A percentile compares a stretch with the other conserved stretches of the same genome.
Evolutionary conservation across 2,113 vertebrate genomes (phyloP).

Genomic region (Seriola dumerili): DNA sequence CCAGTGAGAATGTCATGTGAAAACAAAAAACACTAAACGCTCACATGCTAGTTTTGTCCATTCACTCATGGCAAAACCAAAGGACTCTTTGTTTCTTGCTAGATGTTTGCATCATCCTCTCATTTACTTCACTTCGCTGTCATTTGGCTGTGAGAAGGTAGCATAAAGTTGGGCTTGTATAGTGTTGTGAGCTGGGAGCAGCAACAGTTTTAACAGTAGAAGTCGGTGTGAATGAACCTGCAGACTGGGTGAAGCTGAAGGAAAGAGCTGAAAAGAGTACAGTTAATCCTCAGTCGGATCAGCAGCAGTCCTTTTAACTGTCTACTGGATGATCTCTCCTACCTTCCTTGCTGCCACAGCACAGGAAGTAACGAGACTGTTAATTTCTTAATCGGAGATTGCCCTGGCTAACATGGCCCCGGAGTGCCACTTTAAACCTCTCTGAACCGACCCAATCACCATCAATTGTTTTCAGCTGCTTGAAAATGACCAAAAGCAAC

Average conservation of each 20-base stretch:
- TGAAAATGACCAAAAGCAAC: constrained; percentile 66
- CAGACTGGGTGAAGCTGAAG: not conserved
- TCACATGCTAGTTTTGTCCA: too few species aligned
- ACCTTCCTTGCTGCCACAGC: constrained; percentile 37
- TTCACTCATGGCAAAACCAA: too few species aligned
- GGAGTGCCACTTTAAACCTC: constrained; percentile 57
- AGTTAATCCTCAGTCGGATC: constrained; percentile 19
- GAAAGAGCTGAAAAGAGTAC: not conserved
- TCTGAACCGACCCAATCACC: constrained; percentile 53
- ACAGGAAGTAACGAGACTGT: constrained; percentile 70
- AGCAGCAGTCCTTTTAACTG: constrained; percentile 13
- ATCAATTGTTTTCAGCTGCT: constrained; percentile 73
- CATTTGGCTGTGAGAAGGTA: not conserved
- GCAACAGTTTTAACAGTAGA: not conserved
- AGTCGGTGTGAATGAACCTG: not conserved
- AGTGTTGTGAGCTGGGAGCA: not conserved
- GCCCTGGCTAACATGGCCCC: constrained; percentile 59
- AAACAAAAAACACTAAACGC: not conserved
- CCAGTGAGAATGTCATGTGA: not conserved
- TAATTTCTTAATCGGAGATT: constrained; percentile 76
- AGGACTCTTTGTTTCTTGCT: too few species aligned
- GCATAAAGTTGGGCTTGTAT: not conserved
- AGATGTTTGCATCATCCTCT: not conserved
- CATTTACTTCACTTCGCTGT: not conserved
- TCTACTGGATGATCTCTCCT: constrained; percentile 12